Evolutionary conservation across 1,140 invertebrate species (phyloP), one percentile per base, ranked within the genome.

Genomic region (Formica selysi): DNA sequence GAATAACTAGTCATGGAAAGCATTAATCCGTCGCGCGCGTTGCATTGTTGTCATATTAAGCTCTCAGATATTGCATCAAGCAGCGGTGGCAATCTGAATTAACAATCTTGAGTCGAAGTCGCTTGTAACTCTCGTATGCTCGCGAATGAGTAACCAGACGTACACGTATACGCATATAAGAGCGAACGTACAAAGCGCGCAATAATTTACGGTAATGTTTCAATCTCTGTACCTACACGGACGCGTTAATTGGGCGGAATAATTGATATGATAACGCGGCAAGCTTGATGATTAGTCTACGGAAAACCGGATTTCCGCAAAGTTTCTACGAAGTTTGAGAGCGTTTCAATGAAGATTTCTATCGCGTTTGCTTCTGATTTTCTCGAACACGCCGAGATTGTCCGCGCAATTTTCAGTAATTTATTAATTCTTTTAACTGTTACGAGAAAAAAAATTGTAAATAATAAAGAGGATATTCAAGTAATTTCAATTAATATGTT

Each of bases 211-310:
- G 85, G 79, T 88, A 89, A 90, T 89, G 86, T 92, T 91, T 92
- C 91, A 90, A 92, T 92, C 87, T 87, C 83, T 67, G 61, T 81
- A 74, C 70, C 78, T 90, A 90, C 81, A 67, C 64, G 73, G 65
- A 48, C 74, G 71, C 87, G 89, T 91, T 92, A 92, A 92, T 92
- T 89, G 86, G 85, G 89, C 70, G 85, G 84, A 91, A 92, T 92
- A 91, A 92, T 91, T 91, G 87, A 92, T 91, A 73, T 73, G 84
- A 81, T 91, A 90, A 92, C 89, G 86, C 83, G 65, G 70, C 36
- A 51, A 51, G 65, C 76, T 64, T 62, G 62, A 51, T 41, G 41
- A 87, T 87, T 87, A 87, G 59, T 51, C 59, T 64, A 29, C 29
- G 19, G 59, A 86, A 81, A 71, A 68, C 32, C 38, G 65, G 73